Evolutionary conservation across 2,888 invertebrate species (phyloP), one percentile per base, ranked within the genome.

Genomic region (Buathra laborator): DNA sequence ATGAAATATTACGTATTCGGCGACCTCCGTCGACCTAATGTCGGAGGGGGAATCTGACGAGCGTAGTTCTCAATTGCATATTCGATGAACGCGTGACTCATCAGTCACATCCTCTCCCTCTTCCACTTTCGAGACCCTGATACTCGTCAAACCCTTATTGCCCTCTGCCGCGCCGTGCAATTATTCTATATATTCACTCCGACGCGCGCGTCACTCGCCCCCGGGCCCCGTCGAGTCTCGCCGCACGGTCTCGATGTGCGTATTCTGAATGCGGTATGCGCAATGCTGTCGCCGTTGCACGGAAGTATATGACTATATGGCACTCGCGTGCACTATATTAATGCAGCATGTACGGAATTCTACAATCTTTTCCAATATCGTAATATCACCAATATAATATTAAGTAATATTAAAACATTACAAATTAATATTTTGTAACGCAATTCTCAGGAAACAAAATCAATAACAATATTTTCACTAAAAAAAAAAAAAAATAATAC

Each of bases 81-180:
- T 79, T 81, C 76, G 71, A 75, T 75, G 66, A 77, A 75, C 71
- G 29, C 72, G 72, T 81, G 84, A 84, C 72, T 84, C 84, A 84
- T 84, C 84, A 62, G 68, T 77, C 71, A 80, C 76, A 84, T 84
- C 80, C 81, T 72, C 81, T 51, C 29, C 46, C 46, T 48, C 44
- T 51, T 64, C 48, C 66, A 44, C 70, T 62, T 62, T 32, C 44
- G 44, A 44, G 51, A n/a, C 51, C 56, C 29, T 72, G 68, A 70
- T 43, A 62, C 68, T 71, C 64, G 71, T 51, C 72, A 59, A 75
- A 75, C 81, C 81, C 75, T 81, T 75, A 68, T 51, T 75, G 75
- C 51, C 62, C 56, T 56, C 37, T 37, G 37, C 62, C 51, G 59
- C 59, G 59, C 14, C 67, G 48, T n/a, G 51, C 56, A 68, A 83